phyloP scores from a whole-genome alignment of 2,113 vertebrate species.

The Hippocampus comes region DNA sequence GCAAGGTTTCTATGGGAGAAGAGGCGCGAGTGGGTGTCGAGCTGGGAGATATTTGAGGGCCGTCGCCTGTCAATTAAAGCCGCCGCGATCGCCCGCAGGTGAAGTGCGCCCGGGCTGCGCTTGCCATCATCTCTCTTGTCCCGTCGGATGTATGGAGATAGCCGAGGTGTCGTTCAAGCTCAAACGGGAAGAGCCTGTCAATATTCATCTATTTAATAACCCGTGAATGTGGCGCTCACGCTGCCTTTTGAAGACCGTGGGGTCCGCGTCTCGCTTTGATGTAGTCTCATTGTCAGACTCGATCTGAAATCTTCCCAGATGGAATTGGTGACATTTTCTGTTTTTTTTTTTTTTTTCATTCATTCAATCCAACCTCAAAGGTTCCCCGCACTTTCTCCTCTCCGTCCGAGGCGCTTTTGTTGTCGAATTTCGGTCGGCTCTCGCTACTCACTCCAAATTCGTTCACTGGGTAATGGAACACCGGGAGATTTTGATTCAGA shows the following conservation, averaged over 20 bases:
- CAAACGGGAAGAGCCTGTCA: conserved; percentile 64
- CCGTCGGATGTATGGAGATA: conserved; percentile 60
- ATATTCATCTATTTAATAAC: conserved; percentile 77
- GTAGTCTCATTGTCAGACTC: conserved; percentile 70
- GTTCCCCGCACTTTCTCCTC: conserved; percentile 56
- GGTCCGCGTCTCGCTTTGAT: conserved; percentile 73
- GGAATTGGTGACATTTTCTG: conserved; percentile 72
- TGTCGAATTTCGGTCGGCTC: conserved; percentile 57
- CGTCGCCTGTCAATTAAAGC: conserved; percentile 65
- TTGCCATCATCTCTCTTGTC: conserved; percentile 48
- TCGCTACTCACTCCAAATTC: conserved; percentile 55
- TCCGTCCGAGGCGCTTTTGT: conserved; percentile 60
- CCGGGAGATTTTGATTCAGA: conserved; percentile 43
- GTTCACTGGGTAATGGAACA: conserved; percentile 58
- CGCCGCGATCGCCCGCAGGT: conserved; percentile 52
- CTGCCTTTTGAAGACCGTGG: conserved; percentile 70
- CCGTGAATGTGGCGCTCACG: conserved; percentile 61
- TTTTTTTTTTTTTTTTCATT: conserved; percentile 72
- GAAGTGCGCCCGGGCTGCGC: conserved; percentile 36
- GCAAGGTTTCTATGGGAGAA: conserved; percentile 46
- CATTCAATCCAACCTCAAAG: conserved; percentile 74
- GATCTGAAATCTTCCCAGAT: conserved; percentile 69
- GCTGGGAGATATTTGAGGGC: conserved; percentile 14
- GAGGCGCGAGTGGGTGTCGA: conserved; percentile 6
- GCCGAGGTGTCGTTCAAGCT: conserved; percentile 58